Base-by-base conservation (phyloP, 2,888 invertebrate species). In the Microdon myrmicae region DNA sequence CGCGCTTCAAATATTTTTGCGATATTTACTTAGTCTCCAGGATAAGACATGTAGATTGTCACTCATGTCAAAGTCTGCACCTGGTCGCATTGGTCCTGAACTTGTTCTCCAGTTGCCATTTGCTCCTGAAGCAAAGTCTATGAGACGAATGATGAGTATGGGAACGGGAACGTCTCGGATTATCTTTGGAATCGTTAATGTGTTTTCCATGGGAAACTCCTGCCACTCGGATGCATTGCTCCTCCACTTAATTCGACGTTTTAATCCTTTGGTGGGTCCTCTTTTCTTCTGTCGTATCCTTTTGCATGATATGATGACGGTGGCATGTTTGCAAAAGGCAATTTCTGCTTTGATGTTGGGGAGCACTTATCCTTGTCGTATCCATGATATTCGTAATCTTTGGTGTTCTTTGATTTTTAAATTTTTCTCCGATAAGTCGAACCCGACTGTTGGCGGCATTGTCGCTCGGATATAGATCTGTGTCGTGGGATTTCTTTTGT, bases 231-330 rank as follows among this genome's bases (percentile, higher is more conserved):
- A 28, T 23, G 14, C 29, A 41, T 25, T 28, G 31, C 25, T 16
- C 26, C 20, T 9, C 31, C 44, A 41, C 26, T 53, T 39, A 41
- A 34, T 45, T 48, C 31, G 32, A 25, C 7, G 17, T 43, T 54
- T 60, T 54, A 60, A 48, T 54, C 60, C 60, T 60, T 59, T 54
- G 16, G 20, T 43, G n/a, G n/a, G n/a, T n/a, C n/a, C n/a, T n/a
- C n/a, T n/a, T n/a, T n/a, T n/a, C n/a, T n/a, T n/a, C n/a, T n/a
- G n/a, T n/a, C n/a, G n/a, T 48, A 37, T 32, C 25, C 54, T 55
- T 60, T 43, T 38, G 32, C 43, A 41, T 37, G 7, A 12, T 25
- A 37, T 16, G 13, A 39, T 25, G 17, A 34, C 10, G 17, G 22
- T 37, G 25, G 25, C 10, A n/a, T 1, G 13, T 39, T 22, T 16